Base-by-base conservation (phyloP, 37 sponge, comb jelly and placozoan species). In the Axinella damicornis region DNA sequence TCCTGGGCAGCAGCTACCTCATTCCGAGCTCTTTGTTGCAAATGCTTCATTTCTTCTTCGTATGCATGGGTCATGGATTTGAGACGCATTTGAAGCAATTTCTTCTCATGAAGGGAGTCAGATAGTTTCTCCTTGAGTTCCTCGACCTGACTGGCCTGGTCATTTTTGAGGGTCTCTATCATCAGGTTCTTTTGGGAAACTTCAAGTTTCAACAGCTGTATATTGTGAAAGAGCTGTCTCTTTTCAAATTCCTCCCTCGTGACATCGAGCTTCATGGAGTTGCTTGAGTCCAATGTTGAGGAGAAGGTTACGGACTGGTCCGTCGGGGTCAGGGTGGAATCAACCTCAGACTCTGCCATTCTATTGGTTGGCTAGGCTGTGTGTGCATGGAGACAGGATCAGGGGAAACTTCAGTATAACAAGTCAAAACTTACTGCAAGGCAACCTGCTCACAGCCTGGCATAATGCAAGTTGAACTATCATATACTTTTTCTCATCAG, bases 111-210 rank as follows among this genome's bases (percentile, higher is more conserved):
- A 18, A 22, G 20, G 0, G 73, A 66, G 56, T 95, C 88, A 16
- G 83, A 73, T 38, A 95, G 82, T 78, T 87, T 53, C 65, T 95
- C 96, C 38, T 84, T 59, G n/a, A 95, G 57, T 24, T 95, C 96
- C 0, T 89, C 90, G 18, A 83, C 24, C 69, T 80, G 65, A 53
- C 72, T 83, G 15, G 71, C 66, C n/a, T 83, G 84, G 32, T 95
- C 96, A 53, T 41, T 72, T 34, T 78, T 71, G n/a, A 86, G 41
- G 17, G 88, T 78, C 16, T 93, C 91, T 6, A 95, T 58, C 17
- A 95, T 58, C 38, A 93, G 70, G 62, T 87, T 35, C 83, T 93
- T 95, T 70, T 95, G 96, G 28, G 94, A 86, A 6, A 95, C 25
- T 76, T 95, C 96, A 53, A 95, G 74, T 58, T 87, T 92, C 15